phyloP scores from a whole-genome alignment of 2,797 vertebrate species.

The Trichosurus vulpecula region DNA sequence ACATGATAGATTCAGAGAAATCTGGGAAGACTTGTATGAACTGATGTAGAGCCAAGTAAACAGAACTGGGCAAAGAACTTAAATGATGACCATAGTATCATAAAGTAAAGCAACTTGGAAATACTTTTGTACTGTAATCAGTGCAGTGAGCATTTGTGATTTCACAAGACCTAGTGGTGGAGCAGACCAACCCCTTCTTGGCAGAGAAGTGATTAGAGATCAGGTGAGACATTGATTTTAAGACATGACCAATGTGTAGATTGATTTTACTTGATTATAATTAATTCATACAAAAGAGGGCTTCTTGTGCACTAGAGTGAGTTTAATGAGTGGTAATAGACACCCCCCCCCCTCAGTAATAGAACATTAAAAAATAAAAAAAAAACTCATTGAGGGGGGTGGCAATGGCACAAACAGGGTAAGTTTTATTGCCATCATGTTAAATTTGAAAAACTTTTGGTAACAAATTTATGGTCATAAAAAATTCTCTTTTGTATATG shows the following conservation, averaged over 20 bases:
- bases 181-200: neutral
- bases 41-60: neutral
- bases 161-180: neutral
- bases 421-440: neutral
- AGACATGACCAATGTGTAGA: neutral
- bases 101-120: neutral
- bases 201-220: neutral
- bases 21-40: neutral
- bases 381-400: neutral
- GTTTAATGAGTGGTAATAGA: neutral
- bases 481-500: neutral
- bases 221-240: neutral
- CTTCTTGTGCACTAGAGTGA: neutral
- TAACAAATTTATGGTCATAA: neutral
- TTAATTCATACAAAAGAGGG: neutral
- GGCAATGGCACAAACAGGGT: neutral
- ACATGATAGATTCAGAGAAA: neutral
- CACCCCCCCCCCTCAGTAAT: neutral
- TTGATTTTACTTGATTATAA: neutral
- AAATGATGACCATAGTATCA: neutral
- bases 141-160: neutral
- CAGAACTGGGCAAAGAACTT: neutral
- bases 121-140: neutral
- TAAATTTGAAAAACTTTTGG: neutral
- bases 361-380: neutral